Percentiles rank a stretch among this genome's conserved stretches.
Conservation (phyloP, 1,140 invertebrate species). For the Drosophila repleta region DNA sequence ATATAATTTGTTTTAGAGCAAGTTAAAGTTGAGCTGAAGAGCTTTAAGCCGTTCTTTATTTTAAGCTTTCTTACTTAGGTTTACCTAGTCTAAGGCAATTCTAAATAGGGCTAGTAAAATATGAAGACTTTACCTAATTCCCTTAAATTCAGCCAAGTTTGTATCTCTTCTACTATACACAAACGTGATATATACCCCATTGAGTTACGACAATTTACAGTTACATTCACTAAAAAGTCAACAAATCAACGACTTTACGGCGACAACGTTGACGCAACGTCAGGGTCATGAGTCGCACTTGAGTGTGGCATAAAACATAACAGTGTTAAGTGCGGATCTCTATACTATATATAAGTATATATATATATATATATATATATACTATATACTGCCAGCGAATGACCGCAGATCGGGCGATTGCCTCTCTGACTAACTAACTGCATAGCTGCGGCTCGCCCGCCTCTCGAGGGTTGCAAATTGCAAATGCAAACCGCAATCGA, state of each 20-base stretch:
- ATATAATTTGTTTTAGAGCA: no score
- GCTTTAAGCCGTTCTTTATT: no score
- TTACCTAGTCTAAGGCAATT: no score
- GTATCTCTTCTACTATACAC: neutral
- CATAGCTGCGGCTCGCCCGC: slow-evolving; percentile 6
- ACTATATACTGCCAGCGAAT: slow-evolving; percentile 18
- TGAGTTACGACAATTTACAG: neutral
- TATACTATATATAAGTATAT: slow-evolving; percentile 6
- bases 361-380: neutral
- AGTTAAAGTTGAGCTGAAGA: no score
- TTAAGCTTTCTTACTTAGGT: no score
- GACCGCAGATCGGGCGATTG: slow-evolving; percentile 43
- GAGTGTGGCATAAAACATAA: slow-evolving; percentile 44
- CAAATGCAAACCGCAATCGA: slow-evolving; percentile 60
- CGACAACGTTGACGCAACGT: slow-evolving; percentile 23
- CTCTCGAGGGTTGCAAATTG: slow-evolving; percentile 41
- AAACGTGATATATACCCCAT: slow-evolving; percentile 38
- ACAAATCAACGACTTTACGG: slow-evolving; percentile 20
- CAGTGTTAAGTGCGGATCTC: slow-evolving; percentile 7
- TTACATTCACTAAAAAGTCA: slow-evolving; percentile 21
- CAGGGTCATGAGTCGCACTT: slow-evolving; percentile 41
- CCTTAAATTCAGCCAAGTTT: neutral
- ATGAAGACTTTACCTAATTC: no score
- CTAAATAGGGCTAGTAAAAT: no score
- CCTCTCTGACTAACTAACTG: slow-evolving; percentile 39